These are phyloP conservation scores for Spinibarbus caldwelli DNA, from an alignment of 2,797 vertebrate species.

Conservation along the genomic window DNA sequence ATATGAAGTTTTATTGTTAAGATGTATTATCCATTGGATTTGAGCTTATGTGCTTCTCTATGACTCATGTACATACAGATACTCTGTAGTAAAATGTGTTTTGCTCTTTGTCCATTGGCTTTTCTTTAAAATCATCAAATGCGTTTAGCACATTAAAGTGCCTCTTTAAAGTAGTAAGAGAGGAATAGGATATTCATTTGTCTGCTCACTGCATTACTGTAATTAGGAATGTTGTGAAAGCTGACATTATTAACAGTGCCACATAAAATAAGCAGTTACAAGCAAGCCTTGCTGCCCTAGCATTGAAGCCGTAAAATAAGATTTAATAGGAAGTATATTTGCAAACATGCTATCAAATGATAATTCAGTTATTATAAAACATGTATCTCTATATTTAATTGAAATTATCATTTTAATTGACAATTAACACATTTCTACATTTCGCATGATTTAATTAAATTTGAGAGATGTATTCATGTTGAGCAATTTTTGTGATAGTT, in stretches of 20 bases:
- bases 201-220: conserved; percentile 44
- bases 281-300: background rate
- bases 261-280: conserved; percentile 24
- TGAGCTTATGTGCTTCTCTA: background rate
- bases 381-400: background rate
- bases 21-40: background rate
- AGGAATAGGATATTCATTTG: conserved; percentile 1
- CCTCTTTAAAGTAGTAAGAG: conserved; percentile 1
- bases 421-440: background rate
- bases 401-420: background rate
- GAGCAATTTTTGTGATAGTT: background rate
- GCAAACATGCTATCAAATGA: background rate
- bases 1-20: background rate
- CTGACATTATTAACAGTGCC: conserved; percentile 41
- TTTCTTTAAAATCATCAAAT: conserved; percentile 16
- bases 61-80: background rate
- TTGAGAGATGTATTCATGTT: background rate
- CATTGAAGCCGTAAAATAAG: conserved; percentile 1
- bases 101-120: background rate
- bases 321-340: background rate
- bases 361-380: background rate
- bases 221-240: conserved; percentile 49
- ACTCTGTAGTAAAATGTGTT: background rate
- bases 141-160: conserved; percentile 9
- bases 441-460: background rate